Conservation (phyloP, 2,888 invertebrate genomes). For the Saturnia japonica region DNA sequence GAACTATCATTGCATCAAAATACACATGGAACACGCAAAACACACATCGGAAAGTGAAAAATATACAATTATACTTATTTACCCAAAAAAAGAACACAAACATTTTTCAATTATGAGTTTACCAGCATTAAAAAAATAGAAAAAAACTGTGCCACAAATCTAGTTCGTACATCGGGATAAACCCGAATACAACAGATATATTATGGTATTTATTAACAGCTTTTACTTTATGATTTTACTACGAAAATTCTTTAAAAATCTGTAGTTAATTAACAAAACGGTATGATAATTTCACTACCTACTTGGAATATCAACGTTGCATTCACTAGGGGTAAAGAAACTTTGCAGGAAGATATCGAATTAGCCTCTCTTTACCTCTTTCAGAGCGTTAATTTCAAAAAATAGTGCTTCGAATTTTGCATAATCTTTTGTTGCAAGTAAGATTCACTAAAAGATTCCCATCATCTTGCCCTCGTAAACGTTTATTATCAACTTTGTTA, state of each 20-base stretch:
- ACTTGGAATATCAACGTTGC: conserved; percentile 33
- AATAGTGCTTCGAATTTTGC: background rate
- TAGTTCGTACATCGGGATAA: too few species aligned
- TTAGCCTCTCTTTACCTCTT: conserved; percentile 32
- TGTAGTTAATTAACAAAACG: conserved; percentile 2
- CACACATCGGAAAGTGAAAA: too few species aligned
- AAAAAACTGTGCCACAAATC: background rate
- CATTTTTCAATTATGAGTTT: too few species aligned
- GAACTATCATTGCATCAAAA: too few species aligned
- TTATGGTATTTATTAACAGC: background rate
- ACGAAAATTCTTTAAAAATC: background rate
- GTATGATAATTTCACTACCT: conserved; percentile 27
- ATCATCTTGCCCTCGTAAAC: background rate
- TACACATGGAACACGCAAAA: too few species aligned
- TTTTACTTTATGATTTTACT: background rate
- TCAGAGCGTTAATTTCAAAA: conserved; percentile 17
- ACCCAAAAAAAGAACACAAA: too few species aligned
- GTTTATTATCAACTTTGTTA: too few species aligned
- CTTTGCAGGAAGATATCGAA: conserved; percentile 30
- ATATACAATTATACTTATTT: too few species aligned
- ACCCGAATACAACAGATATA: too few species aligned
- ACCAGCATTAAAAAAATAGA: too few species aligned
- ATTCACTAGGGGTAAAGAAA: conserved; percentile 32
- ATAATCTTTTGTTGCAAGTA: background rate
- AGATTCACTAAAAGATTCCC: background rate